Conservation (phyloP, 2,113 vertebrate species). For the Hassar affinis region DNA sequence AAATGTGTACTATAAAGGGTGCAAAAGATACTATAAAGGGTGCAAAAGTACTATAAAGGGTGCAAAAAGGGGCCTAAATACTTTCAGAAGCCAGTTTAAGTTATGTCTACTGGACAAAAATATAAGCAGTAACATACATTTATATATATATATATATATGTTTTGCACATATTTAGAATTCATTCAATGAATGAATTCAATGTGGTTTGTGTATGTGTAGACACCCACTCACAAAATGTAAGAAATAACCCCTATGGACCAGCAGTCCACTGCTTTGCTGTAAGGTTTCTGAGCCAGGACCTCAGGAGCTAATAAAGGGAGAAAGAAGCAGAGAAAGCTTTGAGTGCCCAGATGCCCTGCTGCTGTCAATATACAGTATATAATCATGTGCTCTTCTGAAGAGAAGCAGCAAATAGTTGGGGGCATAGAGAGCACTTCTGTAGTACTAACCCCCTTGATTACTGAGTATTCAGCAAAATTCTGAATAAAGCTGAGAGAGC, state of each 20-base stretch:
- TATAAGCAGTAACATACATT: not conserved
- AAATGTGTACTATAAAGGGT: too few relatives aligned
- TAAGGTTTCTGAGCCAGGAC: slow-evolving; percentile 97
- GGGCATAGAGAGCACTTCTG: slow-evolving; percentile 60
- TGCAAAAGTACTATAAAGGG: too few relatives aligned
- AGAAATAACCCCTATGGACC: slow-evolving; percentile 97
- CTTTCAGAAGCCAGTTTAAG: not conserved
- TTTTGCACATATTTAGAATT: slow-evolving; percentile 1
- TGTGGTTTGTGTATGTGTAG: not conserved
- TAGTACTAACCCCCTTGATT: slow-evolving; percentile 57
- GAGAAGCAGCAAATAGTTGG: slow-evolving; percentile 54
- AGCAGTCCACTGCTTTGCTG: slow-evolving; percentile 98
- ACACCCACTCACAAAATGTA: slow-evolving; percentile 88
- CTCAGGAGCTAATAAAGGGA: slow-evolving; percentile 81
- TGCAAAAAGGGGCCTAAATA: not conserved
- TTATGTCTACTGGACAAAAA: not conserved
- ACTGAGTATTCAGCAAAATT: not conserved
- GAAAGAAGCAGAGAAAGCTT: not conserved
- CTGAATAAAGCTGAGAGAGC: slow-evolving; percentile 44
- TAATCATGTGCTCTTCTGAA: slow-evolving; percentile 43
- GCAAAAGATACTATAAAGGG: too few relatives aligned
- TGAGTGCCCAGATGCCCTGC: not conserved
- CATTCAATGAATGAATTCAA: too few relatives aligned
- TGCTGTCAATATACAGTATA: slow-evolving; percentile 51
- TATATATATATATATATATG: not conserved